Base-by-base conservation (phyloP, 2,888 invertebrate genomes). In the Heliconius hortense region DNA sequence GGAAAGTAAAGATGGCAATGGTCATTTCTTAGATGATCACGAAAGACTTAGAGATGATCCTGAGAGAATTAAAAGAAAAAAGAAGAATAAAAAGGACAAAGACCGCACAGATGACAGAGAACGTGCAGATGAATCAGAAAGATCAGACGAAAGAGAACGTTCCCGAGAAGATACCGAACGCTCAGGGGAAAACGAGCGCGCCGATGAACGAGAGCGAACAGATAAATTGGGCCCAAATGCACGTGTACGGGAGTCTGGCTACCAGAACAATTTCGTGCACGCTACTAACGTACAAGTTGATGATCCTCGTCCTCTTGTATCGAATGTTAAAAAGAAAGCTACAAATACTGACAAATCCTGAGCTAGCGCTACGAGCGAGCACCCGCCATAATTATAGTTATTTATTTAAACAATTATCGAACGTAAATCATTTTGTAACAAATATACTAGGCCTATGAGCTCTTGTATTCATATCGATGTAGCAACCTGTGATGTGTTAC, bases 301-400 rank as follows among this genome's bases (percentile, higher is more conserved):
- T 73, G 85, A 89, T 78, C 89, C 90, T 15, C 81, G 84, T 18
- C 85, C 86, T 28, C 78, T 71, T 56, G 76, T 79, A 15, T 73
- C 80, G 15, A 75, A 80, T 59, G 80, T 82, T 74, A 81, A 79
- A 56, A 82, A 80, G 75, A 86, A 85, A 76, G 79, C 77, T 39
- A 79, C 76, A 48, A 85, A 80, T 64, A 79, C 79, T 76, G 80
- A 82, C 75, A 80, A 80, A 78, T 80, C 80, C 81, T 81, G 78
- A 78, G 80, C 71, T 79, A 71, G 75, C 79, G 71, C 24, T 72
- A 64, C 79, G 79, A 80, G 76, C 82, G 77, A 82, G 81, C 84
- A 83, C 85, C 87, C 88, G 92, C 92, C 92, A 92, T 92, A 92
- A 82, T 79, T 81, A 80, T 84, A 84, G 84, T 88, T 92, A 92